Base-by-base conservation (phyloP, 2,797 vertebrate species). In the Rhincodon typus region DNA sequence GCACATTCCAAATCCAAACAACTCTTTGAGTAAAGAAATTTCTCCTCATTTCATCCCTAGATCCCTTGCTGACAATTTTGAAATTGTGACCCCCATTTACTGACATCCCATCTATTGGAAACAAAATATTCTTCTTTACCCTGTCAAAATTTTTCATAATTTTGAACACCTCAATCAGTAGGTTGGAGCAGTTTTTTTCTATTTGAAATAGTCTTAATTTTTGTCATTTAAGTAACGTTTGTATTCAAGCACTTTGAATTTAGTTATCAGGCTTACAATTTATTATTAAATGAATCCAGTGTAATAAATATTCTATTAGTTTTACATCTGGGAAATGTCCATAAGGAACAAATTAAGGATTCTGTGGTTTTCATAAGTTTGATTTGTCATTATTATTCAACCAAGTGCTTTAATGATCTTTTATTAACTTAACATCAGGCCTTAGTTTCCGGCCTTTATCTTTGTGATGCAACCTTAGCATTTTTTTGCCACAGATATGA, bases 191-290 rank as follows among this genome's bases (percentile, higher is more conserved):
- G 34, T 17, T 67, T 42, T 93, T 67, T 42, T 93, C 8, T 67
- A 67, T n/a, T n/a, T 7, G 19, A 93, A 25, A 0, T 69, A 25
- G 8, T 69, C 42, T 93, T n/a, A 70, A 84, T 70, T 95, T 84
- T 93, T 95, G 67, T 74, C 95, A 96, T 50, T 95, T 93, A 8
- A 96, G n/a, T 67, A 77, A 57, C 94, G 95, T 96, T 95, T 25
- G 23, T 67, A 34, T 7, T 42, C 90, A 93, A 93, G 62, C 62
- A 42, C n/a, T 42, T 93, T 42, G 5, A 93, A 67, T 67, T 67
- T 93, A 38, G 34, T n/a, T 38, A 38, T 93, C 34, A 93, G 15
- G 34, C 17, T n/a, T n/a, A 62, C 30, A 7, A 42, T 69, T 69
- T n/a, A 42, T 19, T 69, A 42, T 42, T 25, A 69, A 69, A 38